These are phyloP conservation scores for Rhopalosiphum maidis DNA, from an alignment of 1,140 invertebrate genomes.

Conservation along the genomic window DNA sequence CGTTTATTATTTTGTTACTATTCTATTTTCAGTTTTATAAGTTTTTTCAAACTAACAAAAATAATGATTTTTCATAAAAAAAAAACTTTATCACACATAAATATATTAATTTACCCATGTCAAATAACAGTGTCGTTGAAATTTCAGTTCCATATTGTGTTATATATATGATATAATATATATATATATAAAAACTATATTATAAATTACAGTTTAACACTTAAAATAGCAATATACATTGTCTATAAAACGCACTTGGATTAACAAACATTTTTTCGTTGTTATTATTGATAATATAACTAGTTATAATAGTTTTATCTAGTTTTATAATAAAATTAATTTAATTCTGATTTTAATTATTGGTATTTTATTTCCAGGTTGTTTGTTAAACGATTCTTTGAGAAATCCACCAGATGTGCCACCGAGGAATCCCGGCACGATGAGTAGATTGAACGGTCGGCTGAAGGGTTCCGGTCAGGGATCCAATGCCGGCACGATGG, in stretches of 20 bases:
- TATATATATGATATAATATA: no score
- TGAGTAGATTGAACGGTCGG: constrained; percentile 86
- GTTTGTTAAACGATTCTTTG: constrained; percentile 79
- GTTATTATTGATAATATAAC: not conserved
- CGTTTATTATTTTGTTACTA: not conserved
- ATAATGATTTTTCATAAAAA: not conserved
- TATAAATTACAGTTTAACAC: not conserved
- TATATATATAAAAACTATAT: not conserved
- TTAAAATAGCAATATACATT: not conserved
- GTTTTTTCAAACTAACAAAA: not conserved
- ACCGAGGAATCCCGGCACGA: constrained; percentile 76
- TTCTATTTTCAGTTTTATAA: not conserved
- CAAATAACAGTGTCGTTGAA: not conserved
- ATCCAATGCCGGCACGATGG: constrained; percentile 64
- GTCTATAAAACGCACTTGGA: no score
- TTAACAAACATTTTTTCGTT: not conserved
- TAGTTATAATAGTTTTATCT: no score
- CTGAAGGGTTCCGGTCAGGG: constrained; percentile 68
- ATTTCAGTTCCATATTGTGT: not conserved
- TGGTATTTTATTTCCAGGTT: constrained; percentile 71
- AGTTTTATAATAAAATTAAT: not conserved
- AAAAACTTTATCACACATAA: not conserved
- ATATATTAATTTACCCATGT: not conserved
- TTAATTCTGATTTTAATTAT: not conserved
- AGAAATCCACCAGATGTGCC: constrained; percentile 78